A percentile compares a stretch with the other conserved stretches of the same genome.
Evolutionary conservation across 2,888 invertebrate species (phyloP).

Genomic region (Drosophila nr. fundita): DNA sequence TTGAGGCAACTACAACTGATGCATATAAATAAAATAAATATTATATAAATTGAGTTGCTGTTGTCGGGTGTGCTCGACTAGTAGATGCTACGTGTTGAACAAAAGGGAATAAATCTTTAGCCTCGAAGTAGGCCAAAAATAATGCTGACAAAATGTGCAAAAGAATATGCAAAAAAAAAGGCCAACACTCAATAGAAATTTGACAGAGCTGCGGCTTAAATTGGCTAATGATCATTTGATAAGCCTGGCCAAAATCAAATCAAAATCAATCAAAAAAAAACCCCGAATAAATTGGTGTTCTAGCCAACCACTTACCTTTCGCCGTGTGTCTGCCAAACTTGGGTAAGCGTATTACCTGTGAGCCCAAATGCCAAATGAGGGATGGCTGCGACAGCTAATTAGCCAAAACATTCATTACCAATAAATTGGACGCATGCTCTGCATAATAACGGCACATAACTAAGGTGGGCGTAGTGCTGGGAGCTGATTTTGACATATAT

Average conservation of each 20-base stretch:
- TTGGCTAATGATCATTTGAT: not conserved
- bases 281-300: not conserved
- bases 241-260: not conserved
- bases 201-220: not conserved
- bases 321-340: not conserved
- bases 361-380: slow-evolving; percentile 9
- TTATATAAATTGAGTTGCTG: no score
- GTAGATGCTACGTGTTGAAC: not conserved
- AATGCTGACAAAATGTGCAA: not conserved
- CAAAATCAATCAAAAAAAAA: not conserved
- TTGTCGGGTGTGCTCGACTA: not conserved
- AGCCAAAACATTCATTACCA: slow-evolving; percentile 21
- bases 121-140: not conserved
- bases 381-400: slow-evolving; percentile 49
- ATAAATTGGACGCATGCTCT: slow-evolving; percentile 33
- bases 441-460: slow-evolving; percentile 24
- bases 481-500: not conserved
- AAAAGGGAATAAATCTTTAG: not conserved
- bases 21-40: not conserved
- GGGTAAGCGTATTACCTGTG: slow-evolving; percentile 22
- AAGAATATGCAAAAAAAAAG: not conserved
- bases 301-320: not conserved
- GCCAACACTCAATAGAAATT: not conserved
- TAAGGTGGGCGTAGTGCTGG: not conserved
- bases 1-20: slow-evolving; percentile 3